Base-by-base conservation (phyloP, 2,797 vertebrate genomes). In the Lepidocolaptes lacrymiger region DNA sequence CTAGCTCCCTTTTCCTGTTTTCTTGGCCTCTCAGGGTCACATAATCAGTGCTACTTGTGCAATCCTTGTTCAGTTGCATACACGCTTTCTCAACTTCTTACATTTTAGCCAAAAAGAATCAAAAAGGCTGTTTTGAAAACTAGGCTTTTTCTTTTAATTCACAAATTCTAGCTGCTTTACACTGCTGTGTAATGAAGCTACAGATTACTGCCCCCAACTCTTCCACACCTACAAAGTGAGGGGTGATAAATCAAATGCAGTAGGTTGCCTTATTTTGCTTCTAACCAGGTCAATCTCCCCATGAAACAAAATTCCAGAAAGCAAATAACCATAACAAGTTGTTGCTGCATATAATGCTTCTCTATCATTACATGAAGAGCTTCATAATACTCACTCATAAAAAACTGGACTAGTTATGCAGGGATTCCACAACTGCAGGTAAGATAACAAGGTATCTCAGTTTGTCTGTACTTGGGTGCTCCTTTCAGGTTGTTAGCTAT, bases 1-100 rank as follows among this genome's bases (percentile, higher is more conserved):
- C 64, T 89, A 43, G 23, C 39, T 88, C 43, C 43, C 22, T 21
- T 88, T 92, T 89, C 66, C 91, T 93, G 54, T 89, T 94, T 80
- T 41, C 69, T 68, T 89, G 69, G 66, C 26, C 48, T 92, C 87
- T 89, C 17, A 21, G 92, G 76, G 93, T 76, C 39, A 66, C 32
- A 34, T 16, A 92, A 62, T 32, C 51, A 78, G 62, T 55, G n/a
- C 76, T 85, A 67, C 43, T 84, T 43, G 24, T 43, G 43, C 34
- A 61, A 44, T 58, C 68, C 74, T 66, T 44, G 27, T 41, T 24
- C 17, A 19, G 44, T 54, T 91, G 14, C 69, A 54, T 64, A 76
- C 2, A n/a, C 43, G 20, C 43, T 64, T 76, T 79, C 78, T 49
- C 49, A 59, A 49, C 14, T 48, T 68, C 62, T 46, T 54, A 64